phyloP scores from a whole-genome alignment of 2,113 vertebrate genomes.

The Menura novaehollandiae region DNA sequence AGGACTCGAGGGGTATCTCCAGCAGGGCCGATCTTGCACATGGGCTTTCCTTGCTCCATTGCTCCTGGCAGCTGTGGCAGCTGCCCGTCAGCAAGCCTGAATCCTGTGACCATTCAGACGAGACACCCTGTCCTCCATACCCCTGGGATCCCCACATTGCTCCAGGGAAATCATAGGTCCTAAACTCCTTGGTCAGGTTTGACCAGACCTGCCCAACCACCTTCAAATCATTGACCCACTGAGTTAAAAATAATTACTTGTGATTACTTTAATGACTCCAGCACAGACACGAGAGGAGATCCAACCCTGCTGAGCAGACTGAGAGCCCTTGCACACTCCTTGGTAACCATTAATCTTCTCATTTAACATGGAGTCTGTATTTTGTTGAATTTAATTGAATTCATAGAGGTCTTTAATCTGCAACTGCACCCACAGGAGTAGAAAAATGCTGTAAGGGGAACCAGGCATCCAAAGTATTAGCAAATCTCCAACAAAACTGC shows the following conservation, averaged over 20 bases:
- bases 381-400: not conserved
- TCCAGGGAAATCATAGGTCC: not conserved
- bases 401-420: not conserved
- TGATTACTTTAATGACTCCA: not conserved
- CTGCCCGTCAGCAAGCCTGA: not conserved
- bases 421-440: not conserved
- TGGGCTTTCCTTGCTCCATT: not conserved
- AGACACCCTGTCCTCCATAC: not conserved
- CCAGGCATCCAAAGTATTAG: not conserved
- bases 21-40: accelerated
- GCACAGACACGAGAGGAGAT: not conserved
- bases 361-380: not conserved
- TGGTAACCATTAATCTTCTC: not conserved
- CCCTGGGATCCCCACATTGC: not conserved
- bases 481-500: not conserved
- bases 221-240: not conserved
- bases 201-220: not conserved
- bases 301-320: not conserved
- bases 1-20: not conserved
- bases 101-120: not conserved
- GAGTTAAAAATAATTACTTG: not conserved
- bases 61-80: not conserved
- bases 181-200: not conserved
- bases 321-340: not conserved
- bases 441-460: not conserved